Evolutionary conservation across 2,797 vertebrate genomes (phyloP), one percentile per base, ranked within the genome.

Genomic region (Tachyglossus aculeatus): DNA sequence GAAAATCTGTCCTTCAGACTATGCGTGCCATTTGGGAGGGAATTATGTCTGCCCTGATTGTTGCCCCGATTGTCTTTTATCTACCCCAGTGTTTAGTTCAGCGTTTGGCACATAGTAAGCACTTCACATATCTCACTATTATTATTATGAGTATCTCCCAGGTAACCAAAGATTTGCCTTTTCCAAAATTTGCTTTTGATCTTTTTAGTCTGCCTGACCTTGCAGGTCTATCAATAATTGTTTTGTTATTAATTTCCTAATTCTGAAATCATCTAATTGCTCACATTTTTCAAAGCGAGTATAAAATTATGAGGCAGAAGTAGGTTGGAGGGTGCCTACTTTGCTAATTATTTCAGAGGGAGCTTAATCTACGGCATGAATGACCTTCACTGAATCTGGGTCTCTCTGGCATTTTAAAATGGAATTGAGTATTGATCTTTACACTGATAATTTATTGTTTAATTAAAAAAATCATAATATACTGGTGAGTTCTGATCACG

Each of bases 351-450:
- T 81, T 87, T 62, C 72, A 2, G 66, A 74, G 77, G 71, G 57
- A 77, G 77, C 64, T 82, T n/a, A 56, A 78, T 84, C 74, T 83
- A 55, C 82, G 50, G 11, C 9, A 4, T 60, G 59, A 56, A 21
- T 81, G 85, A 83, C 80, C 78, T 84, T 80, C 86, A 41, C 73
- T 72, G 64, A 77, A 62, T 76, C 69, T 82, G 71, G 68, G 36
- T 74, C 67, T 78, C 69, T 71, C 71, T 86, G 79, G 78, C 81
- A 79, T 84, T 88, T 86, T 72, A 81, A 82, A 80, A 83, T 79
- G 78, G 81, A 86, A 90, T 81, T 86, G 82, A 77, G 31, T 88
- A 89, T 88, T 86, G 86, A 91, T 90, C 86, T 66, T 38, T 40
- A 58, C 48, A 18, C 60, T 69, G 77, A 57, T 86, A 88, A 89